Evolutionary conservation across 2,888 invertebrate species (phyloP), one percentile per base, ranked within the genome.

Genomic region (Oxyscelio sp.): DNA sequence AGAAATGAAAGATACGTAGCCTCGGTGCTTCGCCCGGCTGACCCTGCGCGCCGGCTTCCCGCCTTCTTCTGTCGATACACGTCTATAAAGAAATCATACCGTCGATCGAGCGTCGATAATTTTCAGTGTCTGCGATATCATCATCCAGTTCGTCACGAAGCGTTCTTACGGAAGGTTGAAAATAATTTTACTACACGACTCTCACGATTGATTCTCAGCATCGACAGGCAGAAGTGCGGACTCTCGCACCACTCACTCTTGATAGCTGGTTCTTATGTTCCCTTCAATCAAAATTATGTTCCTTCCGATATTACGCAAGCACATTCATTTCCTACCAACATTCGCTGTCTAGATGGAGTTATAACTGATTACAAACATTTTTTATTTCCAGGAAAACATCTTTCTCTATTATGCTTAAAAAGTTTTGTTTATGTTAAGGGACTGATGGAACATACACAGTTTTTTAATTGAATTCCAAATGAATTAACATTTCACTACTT

Each of bases 81-180:
- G 88, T 88, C 89, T 85, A 74, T 65, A 83, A 73, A 79, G 85
- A 88, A 91, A 91, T 91, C 88, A 89, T 90, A 88, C 85, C 85
- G 83, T 75, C 86, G 90, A 89, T 91, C 58, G 63, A 80, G 43
- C 77, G 78, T 75, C 88, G 90, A 91, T 92, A 88, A 91, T 92
- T 90, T 89, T 87, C 88, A 86, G 89, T 87, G 89, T 83, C 85
- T 87, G 79, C 83, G 87, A 90, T 91, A 92, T 90, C 89, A 90
- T 90, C 89, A 75, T 45, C 75, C 68, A 85, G 75, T 82, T 63
- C 88, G 88, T 91, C 91, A 89, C 89, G 89, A 87, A 88, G 87
- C 74, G 85, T 83, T 80, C 77, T 38, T 52, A 66, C 77, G 70
- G 85, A 85, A 87, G 83, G 85, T 78, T 86, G 87, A 87, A 89